Evolutionary conservation across 2,113 vertebrate genomes (phyloP).

Genomic region (Leucoraja erinaceus): DNA sequence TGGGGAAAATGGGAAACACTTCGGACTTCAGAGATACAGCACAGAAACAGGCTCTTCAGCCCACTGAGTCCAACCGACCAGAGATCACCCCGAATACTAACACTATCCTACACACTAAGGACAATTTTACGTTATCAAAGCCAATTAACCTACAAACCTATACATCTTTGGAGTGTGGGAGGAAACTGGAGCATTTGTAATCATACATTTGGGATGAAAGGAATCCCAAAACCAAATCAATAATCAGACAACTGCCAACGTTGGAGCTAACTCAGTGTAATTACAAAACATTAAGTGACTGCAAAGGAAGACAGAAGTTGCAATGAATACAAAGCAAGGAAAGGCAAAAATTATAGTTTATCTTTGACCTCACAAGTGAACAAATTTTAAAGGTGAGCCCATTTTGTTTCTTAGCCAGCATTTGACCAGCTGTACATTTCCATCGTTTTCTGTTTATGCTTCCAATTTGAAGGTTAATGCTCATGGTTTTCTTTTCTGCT

Average conservation of each 20-base stretch:
- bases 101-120: too few species aligned
- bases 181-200: not conserved
- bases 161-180: too few species aligned
- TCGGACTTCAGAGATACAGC: too few species aligned
- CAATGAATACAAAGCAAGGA: not conserved
- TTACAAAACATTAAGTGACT: not conserved
- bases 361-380: not conserved
- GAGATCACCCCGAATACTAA: too few species aligned
- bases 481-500: not conserved
- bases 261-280: not conserved
- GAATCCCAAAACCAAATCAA: not conserved
- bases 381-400: not conserved
- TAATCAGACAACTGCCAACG: not conserved
- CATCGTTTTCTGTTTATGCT: not conserved
- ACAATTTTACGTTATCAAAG: too few species aligned
- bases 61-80: too few species aligned
- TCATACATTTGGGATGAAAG: not conserved
- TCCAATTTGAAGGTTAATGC: not conserved
- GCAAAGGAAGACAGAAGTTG: not conserved
- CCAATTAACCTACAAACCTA: too few species aligned
- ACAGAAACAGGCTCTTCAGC: too few species aligned
- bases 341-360: not conserved
- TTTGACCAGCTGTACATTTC: not conserved
- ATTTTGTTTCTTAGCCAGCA: not conserved
- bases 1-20: too few species aligned